Evolutionary conservation across 2,888 invertebrate species (phyloP), one percentile per base, ranked within the genome.

Genomic region (Parapristionchus giblindavisi): DNA sequence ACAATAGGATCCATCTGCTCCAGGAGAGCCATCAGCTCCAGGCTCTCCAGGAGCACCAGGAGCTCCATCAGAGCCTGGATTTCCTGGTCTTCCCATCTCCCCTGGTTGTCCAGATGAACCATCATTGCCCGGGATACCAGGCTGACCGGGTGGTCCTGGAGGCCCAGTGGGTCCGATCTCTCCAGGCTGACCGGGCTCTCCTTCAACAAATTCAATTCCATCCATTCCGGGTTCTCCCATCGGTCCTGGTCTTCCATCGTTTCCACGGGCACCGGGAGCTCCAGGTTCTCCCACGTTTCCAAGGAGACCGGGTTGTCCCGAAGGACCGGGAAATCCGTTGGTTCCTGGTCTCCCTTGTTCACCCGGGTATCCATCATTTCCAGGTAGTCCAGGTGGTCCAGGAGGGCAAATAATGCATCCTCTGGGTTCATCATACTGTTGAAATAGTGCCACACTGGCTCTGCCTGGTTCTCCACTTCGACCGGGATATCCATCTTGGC

Each of bases 371-470:
- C 60, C 60, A 36, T 32, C 27, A 34, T 32, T 32, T 34, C 60
- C 60, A 8, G 34, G 60, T 1, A 17, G 60, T 14, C 60, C 60
- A 21, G 60, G 60, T 34, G 60, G n/a, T 11, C 60, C 60, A 4
- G 60, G 60, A 8, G 60, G n/a, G 17, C 60, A 32, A n/a, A n/a
- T n/a, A 32, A 36, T 60, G 34, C 60, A n/a, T 34, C 60, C 60
- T 21, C 17, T 32, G 21, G 14, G 6, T 34, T 36, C 60, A 21
- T 60, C 60, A n/a, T n/a, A n/a, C n/a, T n/a, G n/a, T n/a, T n/a
- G n/a, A n/a, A n/a, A n/a, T n/a, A n/a, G n/a, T n/a, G n/a, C n/a
- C n/a, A n/a, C n/a, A n/a, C n/a, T n/a, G n/a, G n/a, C n/a, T 1
- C 60, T 34, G 34, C 60, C 60, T 11, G 60, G 60, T 0, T 5